These are phyloP conservation scores for Lasioglossum albipes DNA, from an alignment of 1,140 invertebrate species.

Conservation along the genomic window DNA sequence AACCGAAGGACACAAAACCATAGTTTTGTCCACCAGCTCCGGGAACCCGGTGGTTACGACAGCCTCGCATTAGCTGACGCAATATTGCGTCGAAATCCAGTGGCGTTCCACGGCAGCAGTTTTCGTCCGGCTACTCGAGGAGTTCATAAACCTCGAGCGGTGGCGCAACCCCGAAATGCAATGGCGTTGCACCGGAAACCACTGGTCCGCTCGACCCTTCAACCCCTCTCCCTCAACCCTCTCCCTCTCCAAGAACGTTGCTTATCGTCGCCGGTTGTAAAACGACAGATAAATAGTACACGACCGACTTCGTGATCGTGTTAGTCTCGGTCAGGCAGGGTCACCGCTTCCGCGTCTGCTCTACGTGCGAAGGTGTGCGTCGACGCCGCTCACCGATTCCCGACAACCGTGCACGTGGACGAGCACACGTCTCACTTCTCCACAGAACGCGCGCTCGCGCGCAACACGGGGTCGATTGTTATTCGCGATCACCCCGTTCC, in stretches of 20 bases:
- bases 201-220: too few relatives aligned
- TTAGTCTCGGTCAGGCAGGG: conserved; percentile 43
- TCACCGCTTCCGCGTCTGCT: conserved; percentile 51
- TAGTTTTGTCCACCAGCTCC: background rate
- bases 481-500: conserved; percentile 1
- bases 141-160: background rate
- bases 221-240: too few relatives aligned
- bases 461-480: conserved; percentile 3
- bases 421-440: background rate
- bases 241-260: background rate
- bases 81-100: conserved; percentile 3
- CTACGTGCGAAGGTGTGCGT: background rate
- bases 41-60: background rate
- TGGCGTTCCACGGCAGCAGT: background rate
- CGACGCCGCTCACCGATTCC: background rate
- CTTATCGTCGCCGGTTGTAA: conserved; percentile 50
- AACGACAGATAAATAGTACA: conserved; percentile 50
- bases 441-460: background rate
- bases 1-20: too few relatives aligned
- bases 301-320: conserved; percentile 48
- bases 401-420: background rate
- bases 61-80: background rate
- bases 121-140: background rate
- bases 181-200: background rate
- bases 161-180: conserved; percentile 6